These are phyloP conservation scores for Agraylea sexmaculata DNA, from an alignment of 1,140 invertebrate species.

Conservation along the genomic window DNA sequence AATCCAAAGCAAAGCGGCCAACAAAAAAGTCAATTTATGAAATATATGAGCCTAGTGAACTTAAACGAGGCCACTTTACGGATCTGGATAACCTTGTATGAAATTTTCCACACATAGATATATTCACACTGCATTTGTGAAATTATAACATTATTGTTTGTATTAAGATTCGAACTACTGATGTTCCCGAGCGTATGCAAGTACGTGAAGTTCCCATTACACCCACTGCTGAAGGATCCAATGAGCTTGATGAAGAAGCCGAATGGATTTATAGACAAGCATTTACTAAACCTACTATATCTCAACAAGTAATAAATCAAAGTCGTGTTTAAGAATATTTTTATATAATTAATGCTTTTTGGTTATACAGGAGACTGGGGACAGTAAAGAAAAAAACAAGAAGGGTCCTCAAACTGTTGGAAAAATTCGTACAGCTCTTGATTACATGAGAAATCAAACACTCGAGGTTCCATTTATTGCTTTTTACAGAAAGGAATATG, in stretches of 20 bases:
- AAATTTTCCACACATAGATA: neutral
- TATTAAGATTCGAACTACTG: constrained; percentile 64
- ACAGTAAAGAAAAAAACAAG: constrained; percentile 37
- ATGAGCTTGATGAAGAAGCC: constrained; percentile 88
- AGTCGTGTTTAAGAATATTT: constrained; percentile 1
- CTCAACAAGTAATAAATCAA: constrained; percentile 46
- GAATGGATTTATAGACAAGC: constrained; percentile 96
- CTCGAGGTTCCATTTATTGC: constrained; percentile 97
- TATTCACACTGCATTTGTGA: neutral
- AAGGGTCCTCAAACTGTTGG: constrained; percentile 43
- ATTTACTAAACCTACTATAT: constrained; percentile 73
- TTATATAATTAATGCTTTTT: constrained; percentile 1
- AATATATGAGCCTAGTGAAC: constrained; percentile 93
- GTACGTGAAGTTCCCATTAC: constrained; percentile 78
- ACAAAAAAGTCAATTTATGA: constrained; percentile 86
- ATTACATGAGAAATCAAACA: constrained; percentile 92
- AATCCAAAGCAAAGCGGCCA: constrained; percentile 63
- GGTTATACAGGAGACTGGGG: constrained; percentile 32
- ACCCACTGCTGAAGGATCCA: constrained; percentile 65
- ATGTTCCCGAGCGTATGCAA: constrained; percentile 88
- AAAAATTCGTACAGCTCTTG: constrained; percentile 89
- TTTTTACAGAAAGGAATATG: constrained; percentile 97
- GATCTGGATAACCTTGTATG: constrained; percentile 82
- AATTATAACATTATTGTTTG: constrained; percentile 6
- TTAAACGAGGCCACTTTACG: constrained; percentile 92